A percentile compares a stretch with the other conserved stretches of the same genome.
These are phyloP conservation scores for Lineus longissimus DNA, from an alignment of 1,140 invertebrate species.

Conservation along the genomic window DNA sequence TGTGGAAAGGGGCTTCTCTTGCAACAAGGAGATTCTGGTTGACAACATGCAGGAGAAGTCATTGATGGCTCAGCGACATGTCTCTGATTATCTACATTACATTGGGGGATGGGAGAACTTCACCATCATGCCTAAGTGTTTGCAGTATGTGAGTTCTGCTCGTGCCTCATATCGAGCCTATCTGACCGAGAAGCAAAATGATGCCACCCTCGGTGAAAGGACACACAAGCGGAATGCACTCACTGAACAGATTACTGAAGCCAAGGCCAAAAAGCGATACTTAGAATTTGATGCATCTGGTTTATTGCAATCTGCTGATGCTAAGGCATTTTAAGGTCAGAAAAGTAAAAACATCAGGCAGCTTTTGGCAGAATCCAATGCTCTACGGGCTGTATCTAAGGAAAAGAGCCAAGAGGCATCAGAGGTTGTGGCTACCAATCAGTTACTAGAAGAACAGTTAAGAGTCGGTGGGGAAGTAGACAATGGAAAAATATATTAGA, in stretches of 20 bases:
- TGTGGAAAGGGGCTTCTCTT: constrained; percentile 33
- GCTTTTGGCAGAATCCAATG: too few species aligned
- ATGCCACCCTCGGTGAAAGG: background rate
- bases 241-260: background rate
- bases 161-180: background rate
- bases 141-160: background rate
- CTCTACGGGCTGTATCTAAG: too few species aligned
- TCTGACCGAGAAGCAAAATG: background rate
- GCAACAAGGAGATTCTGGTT: constrained; percentile 26
- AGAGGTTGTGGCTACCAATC: too few species aligned
- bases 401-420: too few species aligned
- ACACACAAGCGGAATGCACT: background rate
- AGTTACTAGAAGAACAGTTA: too few species aligned
- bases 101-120: constrained; percentile 13
- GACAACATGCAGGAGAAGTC: constrained; percentile 26
- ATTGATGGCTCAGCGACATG: constrained; percentile 22
- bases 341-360: too few species aligned
- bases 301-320: background rate
- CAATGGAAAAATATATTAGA: too few species aligned
- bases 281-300: background rate
- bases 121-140: background rate
- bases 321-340: too few species aligned
- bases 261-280: background rate
- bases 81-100: constrained; percentile 19
- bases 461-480: too few species aligned